Base-by-base conservation (phyloP, 2,797 vertebrate genomes). In the Dallia pectoralis region DNA sequence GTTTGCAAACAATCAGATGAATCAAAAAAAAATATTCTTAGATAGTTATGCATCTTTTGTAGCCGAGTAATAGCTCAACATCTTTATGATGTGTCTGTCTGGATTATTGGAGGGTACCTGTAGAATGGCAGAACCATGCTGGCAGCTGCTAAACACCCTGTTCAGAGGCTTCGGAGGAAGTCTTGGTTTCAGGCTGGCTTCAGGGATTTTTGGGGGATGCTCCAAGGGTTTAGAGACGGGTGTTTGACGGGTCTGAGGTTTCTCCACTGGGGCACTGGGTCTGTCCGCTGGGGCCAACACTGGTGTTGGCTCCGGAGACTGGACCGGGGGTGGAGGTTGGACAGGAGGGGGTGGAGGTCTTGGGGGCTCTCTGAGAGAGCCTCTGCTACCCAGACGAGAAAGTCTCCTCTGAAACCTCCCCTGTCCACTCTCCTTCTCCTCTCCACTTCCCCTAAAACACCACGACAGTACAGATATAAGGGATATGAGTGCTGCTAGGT, bases 91-190 rank as follows among this genome's bases (percentile, higher is more conserved):
- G 19, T 15, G 2, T 49, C 18, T 70, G 29, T 2, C 11, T 27
- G 8, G 53, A 11, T 29, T 36, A 9, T n/a, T 66, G 15, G 25
- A 19, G 12, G 49, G 1, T 86, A 95, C 94, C 91, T 93, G 87
- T 69, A 95, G 56, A 29, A 94, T 85, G 53, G 76, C 80, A 1
- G 79, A 51, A 36, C 92, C 89, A 1, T 95, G 93, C 0, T 87
- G 83, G 3, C 64, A 77, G 81, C 92, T 91, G n/a, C 76, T 93
- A 81, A 95, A 95, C 74, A 83, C 85, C 44, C 82, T 93, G 67
- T 78, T 85, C 65, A 87, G 79, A 0, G 92, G 91, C 48, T 86
- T 88, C 4, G 89, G 87, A 7, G 90, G 92, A 4, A 89, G 81
- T 68, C 80, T 91, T 59, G 90, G 89, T 64, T 93, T 93, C 19